Conservation (phyloP, 2,113 vertebrate species). For the Plestiodon gilberti region DNA sequence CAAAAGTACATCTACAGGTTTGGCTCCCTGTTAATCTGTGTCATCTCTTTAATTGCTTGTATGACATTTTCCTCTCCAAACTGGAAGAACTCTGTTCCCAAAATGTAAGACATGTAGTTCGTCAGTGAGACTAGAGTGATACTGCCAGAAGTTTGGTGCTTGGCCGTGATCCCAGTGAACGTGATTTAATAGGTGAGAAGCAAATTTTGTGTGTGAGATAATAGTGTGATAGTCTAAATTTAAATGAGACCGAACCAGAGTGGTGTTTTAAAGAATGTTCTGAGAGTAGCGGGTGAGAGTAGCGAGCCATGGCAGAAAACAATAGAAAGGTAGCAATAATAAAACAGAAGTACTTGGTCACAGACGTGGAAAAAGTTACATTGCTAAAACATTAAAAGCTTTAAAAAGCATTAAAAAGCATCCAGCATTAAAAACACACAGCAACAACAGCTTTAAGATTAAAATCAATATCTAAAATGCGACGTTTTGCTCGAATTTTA, state of each 20-base stretch:
- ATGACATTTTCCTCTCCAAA: constrained; percentile 33
- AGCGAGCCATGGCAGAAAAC: no score
- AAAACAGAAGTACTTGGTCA: no score
- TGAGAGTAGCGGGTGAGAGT: no score
- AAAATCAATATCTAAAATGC: no score
- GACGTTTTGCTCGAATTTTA: no score
- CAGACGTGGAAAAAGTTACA: no score
- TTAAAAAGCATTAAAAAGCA: no score
- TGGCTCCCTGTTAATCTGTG: constrained; percentile 46
- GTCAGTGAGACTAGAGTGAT: constrained; percentile 44
- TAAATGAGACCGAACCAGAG: constrained; percentile 40
- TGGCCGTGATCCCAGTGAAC: constrained; percentile 65
- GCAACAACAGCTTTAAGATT: no score
- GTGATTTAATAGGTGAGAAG: constrained; percentile 73
- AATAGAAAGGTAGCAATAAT: no score
- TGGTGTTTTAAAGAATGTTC: no score
- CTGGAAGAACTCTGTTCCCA: constrained; percentile 38
- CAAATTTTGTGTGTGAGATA: constrained; percentile 58
- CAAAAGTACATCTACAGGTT: constrained; percentile 40
- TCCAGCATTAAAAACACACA: no score
- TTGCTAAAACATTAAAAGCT: no score
- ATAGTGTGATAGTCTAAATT: constrained; percentile 62
- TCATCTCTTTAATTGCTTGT: constrained; percentile 50
- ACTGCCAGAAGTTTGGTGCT: constrained; percentile 57
- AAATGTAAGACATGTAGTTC: constrained; percentile 49